These are phyloP conservation scores for Sebastes minor DNA, from an alignment of 2,797 vertebrate species.

Conservation along the genomic window DNA sequence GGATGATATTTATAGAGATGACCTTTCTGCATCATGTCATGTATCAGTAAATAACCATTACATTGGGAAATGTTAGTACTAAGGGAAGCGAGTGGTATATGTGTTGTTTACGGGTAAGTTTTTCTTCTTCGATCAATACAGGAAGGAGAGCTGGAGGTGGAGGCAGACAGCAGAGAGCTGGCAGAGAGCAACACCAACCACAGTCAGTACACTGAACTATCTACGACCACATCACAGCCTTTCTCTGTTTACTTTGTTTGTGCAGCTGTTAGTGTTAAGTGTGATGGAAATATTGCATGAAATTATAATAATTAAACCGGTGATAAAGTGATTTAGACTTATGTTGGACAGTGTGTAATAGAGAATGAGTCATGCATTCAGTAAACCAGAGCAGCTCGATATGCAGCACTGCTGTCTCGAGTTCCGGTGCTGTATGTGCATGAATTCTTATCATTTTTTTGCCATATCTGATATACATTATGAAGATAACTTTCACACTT, in stretches of 20 bases:
- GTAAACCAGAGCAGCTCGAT: background rate
- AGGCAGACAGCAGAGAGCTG: conserved; percentile 11
- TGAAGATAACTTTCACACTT: background rate
- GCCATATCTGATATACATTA: no score
- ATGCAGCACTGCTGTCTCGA: background rate
- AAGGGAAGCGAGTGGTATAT: conserved; percentile 36
- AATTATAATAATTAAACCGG: conserved; percentile 23
- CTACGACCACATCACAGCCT: background rate
- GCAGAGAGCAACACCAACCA: background rate
- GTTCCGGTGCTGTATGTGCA: background rate
- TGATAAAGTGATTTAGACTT: conserved; percentile 10
- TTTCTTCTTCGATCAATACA: conserved; percentile 40
- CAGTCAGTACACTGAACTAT: background rate
- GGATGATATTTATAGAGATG: conserved; percentile 31
- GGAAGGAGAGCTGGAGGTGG: conserved; percentile 35
- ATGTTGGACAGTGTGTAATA: background rate
- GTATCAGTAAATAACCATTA: conserved; percentile 25
- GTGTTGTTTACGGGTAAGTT: conserved; percentile 35
- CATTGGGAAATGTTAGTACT: conserved; percentile 26
- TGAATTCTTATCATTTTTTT: no score
- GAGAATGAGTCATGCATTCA: conserved; percentile 7
- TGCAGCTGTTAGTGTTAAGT: conserved; percentile 8
- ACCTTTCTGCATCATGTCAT: conserved; percentile 39
- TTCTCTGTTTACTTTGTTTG: background rate
- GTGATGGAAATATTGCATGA: conserved; percentile 15